Evolutionary conservation across 1,140 invertebrate species (phyloP).

Genomic region (Kradibia gibbosae): DNA sequence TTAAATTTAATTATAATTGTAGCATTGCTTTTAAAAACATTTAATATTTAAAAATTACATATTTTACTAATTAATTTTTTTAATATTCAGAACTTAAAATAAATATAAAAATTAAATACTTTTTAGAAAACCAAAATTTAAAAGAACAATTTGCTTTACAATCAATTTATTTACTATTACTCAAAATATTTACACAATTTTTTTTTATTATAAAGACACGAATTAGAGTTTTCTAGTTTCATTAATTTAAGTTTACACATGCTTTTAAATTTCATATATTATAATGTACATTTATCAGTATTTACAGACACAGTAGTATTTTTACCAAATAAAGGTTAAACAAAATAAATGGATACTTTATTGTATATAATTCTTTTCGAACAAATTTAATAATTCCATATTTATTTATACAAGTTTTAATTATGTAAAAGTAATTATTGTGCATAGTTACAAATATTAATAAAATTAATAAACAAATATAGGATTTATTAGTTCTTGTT

Average conservation of each 20-base stretch:
- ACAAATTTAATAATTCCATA: conserved; percentile 20
- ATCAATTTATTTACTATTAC: too few relatives aligned
- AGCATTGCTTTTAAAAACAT: background rate
- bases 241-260: conserved; percentile 12
- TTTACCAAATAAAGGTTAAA: conserved; percentile 24
- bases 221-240: background rate
- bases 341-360: background rate
- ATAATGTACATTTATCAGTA: conserved; percentile 42
- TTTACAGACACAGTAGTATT: conserved; percentile 42
- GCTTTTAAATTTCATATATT: conserved; percentile 28
- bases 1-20: background rate
- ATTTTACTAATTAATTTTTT: background rate
- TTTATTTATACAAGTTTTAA: conserved; percentile 13
- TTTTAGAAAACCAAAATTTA: background rate
- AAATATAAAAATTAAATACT: background rate
- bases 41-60: background rate
- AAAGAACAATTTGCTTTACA: too few relatives aligned
- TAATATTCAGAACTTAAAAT: background rate
- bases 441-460: background rate
- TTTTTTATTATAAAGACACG: too few relatives aligned
- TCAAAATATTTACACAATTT: background rate
- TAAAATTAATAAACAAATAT: conserved; percentile 11
- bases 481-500: conserved; percentile 5
- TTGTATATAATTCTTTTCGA: conserved; percentile 13
- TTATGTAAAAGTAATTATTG: conserved; percentile 35